Conservation (phyloP, 2,797 vertebrate genomes). For the Sitta carolinensis region DNA sequence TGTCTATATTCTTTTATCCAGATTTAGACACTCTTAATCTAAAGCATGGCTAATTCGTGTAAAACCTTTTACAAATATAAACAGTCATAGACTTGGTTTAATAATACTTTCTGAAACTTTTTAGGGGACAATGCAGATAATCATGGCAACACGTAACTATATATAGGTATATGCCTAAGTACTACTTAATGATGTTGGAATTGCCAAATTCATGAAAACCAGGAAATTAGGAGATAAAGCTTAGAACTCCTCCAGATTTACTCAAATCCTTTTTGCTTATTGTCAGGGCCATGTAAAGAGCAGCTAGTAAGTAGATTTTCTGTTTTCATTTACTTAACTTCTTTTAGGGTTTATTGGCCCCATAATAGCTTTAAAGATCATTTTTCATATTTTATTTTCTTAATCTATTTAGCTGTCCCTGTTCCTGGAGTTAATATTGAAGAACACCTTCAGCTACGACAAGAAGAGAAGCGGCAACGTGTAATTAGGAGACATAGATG, state of each 20-base stretch:
- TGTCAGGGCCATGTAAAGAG: background rate
- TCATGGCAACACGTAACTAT: background rate
- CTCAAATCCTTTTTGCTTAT: background rate
- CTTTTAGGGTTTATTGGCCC: background rate
- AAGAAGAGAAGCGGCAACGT: constrained; percentile 96
- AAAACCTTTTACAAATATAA: background rate
- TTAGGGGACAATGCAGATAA: background rate
- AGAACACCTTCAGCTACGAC: constrained; percentile 96
- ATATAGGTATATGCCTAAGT: background rate
- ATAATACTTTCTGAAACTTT: background rate
- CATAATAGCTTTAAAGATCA: background rate
- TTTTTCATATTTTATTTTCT: background rate
- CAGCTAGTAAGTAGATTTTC: background rate
- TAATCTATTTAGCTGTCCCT: constrained; percentile 87
- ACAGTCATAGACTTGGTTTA: background rate
- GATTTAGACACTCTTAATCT: background rate
- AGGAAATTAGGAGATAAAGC: background rate
- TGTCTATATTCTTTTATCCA: background rate
- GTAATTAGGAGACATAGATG: constrained; percentile 93
- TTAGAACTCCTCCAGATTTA: background rate
- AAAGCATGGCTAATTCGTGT: background rate
- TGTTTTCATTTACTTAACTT: background rate
- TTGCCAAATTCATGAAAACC: background rate
- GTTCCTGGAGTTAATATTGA: constrained; percentile 98
- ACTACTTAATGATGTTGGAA: background rate